Percentiles rank a stretch among this genome's conserved stretches.
phyloP scores from a whole-genome alignment of 37 sponge, comb jelly and placozoan genomes.

The Tethya wilhelma region DNA sequence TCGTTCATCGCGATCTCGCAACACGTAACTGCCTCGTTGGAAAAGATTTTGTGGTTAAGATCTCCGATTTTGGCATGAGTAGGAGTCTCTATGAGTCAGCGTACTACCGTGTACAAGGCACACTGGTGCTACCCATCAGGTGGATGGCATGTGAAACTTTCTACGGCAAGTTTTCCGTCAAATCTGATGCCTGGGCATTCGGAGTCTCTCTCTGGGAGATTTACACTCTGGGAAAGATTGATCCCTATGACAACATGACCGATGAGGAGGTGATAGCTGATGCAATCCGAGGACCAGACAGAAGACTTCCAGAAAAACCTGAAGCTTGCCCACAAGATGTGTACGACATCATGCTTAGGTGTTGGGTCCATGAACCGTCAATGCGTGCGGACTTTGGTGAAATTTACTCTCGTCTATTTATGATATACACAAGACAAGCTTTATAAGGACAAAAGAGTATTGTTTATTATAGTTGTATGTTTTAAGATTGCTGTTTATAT shows the following conservation, averaged over 20 bases:
- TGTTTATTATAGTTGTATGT: no score
- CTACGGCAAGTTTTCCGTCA: slow-evolving; percentile 87
- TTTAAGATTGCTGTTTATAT: no score
- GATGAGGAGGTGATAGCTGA: slow-evolving; percentile 89
- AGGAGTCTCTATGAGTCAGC: slow-evolving; percentile 79
- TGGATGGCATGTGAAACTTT: slow-evolving; percentile 94
- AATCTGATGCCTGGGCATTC: slow-evolving; percentile 89
- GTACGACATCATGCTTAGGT: slow-evolving; percentile 72
- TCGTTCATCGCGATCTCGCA: slow-evolving; percentile 87
- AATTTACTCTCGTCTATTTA: slow-evolving; percentile 66
- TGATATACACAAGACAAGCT: slow-evolving; percentile 68
- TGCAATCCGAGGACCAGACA: slow-evolving; percentile 71
- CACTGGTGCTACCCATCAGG: slow-evolving; percentile 70
- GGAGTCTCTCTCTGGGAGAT: slow-evolving; percentile 89
- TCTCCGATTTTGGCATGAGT: slow-evolving; percentile 93
- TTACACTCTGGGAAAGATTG: slow-evolving; percentile 69
- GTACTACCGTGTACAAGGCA: slow-evolving; percentile 78
- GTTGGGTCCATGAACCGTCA: slow-evolving; percentile 77
- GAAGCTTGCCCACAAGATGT: slow-evolving; percentile 59
- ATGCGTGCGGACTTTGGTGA: slow-evolving; percentile 69
- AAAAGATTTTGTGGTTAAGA: slow-evolving; percentile 79
- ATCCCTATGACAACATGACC: slow-evolving; percentile 79
- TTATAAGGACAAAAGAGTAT: slow-evolving; percentile 28
- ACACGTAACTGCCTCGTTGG: slow-evolving; percentile 93
- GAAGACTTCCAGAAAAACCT: slow-evolving; percentile 42